These are phyloP conservation scores for Drosophila kepulauana DNA, from an alignment of 1,140 invertebrate species.

Conservation along the genomic window DNA sequence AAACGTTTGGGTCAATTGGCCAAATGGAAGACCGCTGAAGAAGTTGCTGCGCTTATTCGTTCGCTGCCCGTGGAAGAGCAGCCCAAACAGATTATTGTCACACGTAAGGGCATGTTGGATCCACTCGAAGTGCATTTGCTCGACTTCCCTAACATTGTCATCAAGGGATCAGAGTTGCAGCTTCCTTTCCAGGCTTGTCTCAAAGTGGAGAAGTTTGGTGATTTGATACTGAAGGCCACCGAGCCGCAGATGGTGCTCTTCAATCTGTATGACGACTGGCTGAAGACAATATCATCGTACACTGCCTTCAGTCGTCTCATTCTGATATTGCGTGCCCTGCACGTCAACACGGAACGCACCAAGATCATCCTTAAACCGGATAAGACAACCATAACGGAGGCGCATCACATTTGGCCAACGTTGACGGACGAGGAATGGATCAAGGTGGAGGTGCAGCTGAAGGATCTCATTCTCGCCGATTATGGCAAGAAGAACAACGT, in stretches of 20 bases:
- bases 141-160: constrained; percentile 99
- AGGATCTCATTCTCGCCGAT: constrained; percentile 99
- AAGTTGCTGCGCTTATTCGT: constrained; percentile 99
- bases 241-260: constrained; percentile 99
- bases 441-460: constrained; percentile 98
- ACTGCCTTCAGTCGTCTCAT: constrained; percentile 99
- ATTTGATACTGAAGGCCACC: constrained; percentile 99
- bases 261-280: constrained; percentile 99
- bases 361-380: constrained; percentile 99
- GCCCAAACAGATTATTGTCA: constrained; percentile 99
- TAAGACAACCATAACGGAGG: constrained; percentile 99
- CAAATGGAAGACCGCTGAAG: constrained; percentile 99
- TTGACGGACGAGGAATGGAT: constrained; percentile 99
- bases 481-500: constrained; percentile 99
- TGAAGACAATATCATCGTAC: constrained; percentile 98
- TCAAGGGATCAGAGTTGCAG: constrained; percentile 99
- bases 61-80: constrained; percentile 99
- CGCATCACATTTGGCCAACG: constrained; percentile 99
- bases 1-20: constrained; percentile 97
- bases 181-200: constrained; percentile 98
- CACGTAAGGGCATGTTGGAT: constrained; percentile 99
- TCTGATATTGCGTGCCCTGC: constrained; percentile 97
- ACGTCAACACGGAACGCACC: constrained; percentile 99
- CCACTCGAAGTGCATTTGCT: constrained; percentile 99
- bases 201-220: constrained; percentile 99